Evolutionary conservation across 2,888 invertebrate species (phyloP), one percentile per base, ranked within the genome.

Genomic region (Drosophila dives): DNA sequence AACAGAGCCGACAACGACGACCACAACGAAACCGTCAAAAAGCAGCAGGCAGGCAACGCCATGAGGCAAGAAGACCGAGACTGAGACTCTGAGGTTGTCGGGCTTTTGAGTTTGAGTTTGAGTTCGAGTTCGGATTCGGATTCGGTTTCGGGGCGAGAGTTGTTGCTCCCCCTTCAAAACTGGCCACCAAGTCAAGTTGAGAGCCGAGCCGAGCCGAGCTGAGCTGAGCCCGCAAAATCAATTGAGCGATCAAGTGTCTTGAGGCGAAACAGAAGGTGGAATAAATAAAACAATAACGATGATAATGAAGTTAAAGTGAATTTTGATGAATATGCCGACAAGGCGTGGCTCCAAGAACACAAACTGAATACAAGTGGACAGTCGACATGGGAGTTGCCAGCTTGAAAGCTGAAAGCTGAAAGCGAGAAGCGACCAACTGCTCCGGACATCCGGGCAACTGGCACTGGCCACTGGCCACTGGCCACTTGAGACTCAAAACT

Each of bases 231-330:
- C 77, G 80, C 83, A 90, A 90, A 91, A 91, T 91, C 91, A 91
- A 91, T 91, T 91, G 91, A 91, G 91, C 92, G 91, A 92, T 91
- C 91, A 91, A 90, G 92, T 92, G 91, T 91, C 92, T 91, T 90
- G 88, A 89, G 92, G 92, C 91, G 91, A 91, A 92, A 92, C 91
- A 92, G 92, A 91, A 92, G 91, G 91, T 91, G 92, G 92, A 92
- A 92, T 92, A 92, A 91, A 91, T 91, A 91, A 91, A 91, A 91
- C 91, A 91, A 91, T 92, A 91, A 92, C 86, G 82, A 91, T 89
- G 92, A 91, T 91, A 91, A 92, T 91, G 92, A 91, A 91, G 92
- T 91, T 92, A 91, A 92, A 91, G 91, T 91, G 91, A 91, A 91
- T 92, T 91, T 91, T 91, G 91, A 91, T 91, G 91, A 91, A 91